Evolutionary conservation across 2,113 vertebrate genomes (phyloP), one percentile per base, ranked within the genome.

Genomic region (Dasyprocta punctata): DNA sequence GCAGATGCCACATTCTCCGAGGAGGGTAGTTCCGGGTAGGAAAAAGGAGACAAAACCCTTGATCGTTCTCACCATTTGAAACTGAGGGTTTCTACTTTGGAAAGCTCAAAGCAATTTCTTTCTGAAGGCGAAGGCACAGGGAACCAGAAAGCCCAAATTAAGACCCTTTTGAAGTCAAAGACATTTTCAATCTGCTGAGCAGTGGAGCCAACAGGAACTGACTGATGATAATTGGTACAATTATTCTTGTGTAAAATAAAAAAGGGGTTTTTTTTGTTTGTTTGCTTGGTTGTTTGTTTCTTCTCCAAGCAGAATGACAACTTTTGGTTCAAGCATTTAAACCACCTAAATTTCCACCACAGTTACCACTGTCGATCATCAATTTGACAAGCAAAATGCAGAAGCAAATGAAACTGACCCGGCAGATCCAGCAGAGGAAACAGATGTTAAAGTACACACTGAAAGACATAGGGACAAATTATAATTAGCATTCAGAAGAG

Each of bases 71-170:
- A 84, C 77, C 38, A 8, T 61, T 92, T 77, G 52, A 90, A 86
- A 85, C 87, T 10, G 65, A 96, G 36, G 24, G 44, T 82, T 96
- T 88, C 60, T 84, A 13, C 33, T 89, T 81, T 44, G 36, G 69
- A 95, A 65, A 96, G 90, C 2, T 30, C 11, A 60, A 86, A 85
- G 36, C 11, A 1, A 22, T 56, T 92, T 96, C 75, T 63, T 75
- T 92, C 44, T 90, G 47, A 90, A 91, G 44, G 38, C 83, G 28
- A 91, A 44, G 28, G 44, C 33, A 54, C 7, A 60, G 11, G 58
- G 28, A 92, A 56, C 33, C 60, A 90, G 69, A 24, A 86, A 60
- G 54, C 52, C 60, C 47, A 49, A 71, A 71, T 71, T 12, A 10
- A 1, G 7, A 52, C 28, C 4, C 47, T 75, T 28, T 19, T 8